Evolutionary conservation across 2,113 vertebrate genomes (phyloP).

Genomic region (Nesoenas mayeri): DNA sequence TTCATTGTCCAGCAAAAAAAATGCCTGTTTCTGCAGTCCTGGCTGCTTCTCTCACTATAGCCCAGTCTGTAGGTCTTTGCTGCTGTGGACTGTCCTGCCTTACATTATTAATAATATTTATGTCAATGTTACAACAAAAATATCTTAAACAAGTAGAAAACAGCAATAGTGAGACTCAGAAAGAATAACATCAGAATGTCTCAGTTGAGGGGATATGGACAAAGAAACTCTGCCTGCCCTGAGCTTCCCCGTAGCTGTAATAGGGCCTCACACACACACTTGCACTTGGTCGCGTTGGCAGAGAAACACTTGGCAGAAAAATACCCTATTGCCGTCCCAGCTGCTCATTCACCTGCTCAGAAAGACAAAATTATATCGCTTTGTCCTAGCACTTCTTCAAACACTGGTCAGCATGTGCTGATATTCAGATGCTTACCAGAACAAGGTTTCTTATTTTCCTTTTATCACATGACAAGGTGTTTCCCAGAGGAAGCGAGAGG

Average conservation of each 20-base stretch:
- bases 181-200: neutral
- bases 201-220: neutral
- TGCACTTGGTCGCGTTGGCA: neutral
- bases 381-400: neutral
- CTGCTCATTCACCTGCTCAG: slow-evolving; percentile 40
- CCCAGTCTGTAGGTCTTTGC: neutral
- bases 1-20: slow-evolving; percentile 25
- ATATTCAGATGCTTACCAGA: neutral
- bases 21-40: neutral
- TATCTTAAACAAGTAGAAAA: neutral
- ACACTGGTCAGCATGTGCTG: neutral
- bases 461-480: neutral
- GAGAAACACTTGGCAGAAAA: slow-evolving; percentile 30
- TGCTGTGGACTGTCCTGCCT: neutral
- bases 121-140: neutral
- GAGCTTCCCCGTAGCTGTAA: neutral
- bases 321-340: neutral
- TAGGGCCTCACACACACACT: neutral
- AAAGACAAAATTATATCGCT: neutral
- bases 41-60: neutral
- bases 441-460: neutral
- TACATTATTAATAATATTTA: neutral
- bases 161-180: neutral
- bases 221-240: neutral
- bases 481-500: neutral